These are phyloP conservation scores for Pseudopipra pipra DNA, from an alignment of 2,113 vertebrate species.

Conservation along the genomic window DNA sequence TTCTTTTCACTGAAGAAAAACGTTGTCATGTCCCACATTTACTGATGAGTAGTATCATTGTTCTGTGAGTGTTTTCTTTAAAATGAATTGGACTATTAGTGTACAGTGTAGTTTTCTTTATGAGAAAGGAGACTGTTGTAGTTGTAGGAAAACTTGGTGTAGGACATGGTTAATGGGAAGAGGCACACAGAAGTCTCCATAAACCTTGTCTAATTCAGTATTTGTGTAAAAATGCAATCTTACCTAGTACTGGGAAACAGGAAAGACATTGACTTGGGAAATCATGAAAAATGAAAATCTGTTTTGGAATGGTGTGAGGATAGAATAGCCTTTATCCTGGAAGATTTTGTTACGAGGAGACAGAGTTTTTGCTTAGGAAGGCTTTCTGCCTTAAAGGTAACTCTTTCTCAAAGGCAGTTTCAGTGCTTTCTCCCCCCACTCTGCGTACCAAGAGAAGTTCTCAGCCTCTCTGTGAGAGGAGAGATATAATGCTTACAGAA, in stretches of 20 bases:
- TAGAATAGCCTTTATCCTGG: no score
- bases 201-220: background rate
- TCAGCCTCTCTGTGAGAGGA: no score
- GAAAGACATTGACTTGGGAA: background rate
- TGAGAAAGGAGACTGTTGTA: background rate
- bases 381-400: no score
- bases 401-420: no score
- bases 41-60: background rate
- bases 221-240: background rate
- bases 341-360: no score
- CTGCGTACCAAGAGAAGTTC: no score
- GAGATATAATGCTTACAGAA: no score
- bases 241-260: background rate
- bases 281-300: background rate
- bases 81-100: background rate
- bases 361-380: no score
- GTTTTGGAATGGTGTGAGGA: background rate
- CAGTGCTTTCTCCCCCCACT: no score
- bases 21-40: background rate
- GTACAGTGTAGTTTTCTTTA: background rate
- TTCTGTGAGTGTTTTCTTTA: background rate
- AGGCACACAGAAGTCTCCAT: background rate
- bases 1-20: background rate
- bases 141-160: background rate
- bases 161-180: background rate